Conservation (phyloP, 2,888 invertebrate genomes). For the Drosophila hawaiiensis region DNA sequence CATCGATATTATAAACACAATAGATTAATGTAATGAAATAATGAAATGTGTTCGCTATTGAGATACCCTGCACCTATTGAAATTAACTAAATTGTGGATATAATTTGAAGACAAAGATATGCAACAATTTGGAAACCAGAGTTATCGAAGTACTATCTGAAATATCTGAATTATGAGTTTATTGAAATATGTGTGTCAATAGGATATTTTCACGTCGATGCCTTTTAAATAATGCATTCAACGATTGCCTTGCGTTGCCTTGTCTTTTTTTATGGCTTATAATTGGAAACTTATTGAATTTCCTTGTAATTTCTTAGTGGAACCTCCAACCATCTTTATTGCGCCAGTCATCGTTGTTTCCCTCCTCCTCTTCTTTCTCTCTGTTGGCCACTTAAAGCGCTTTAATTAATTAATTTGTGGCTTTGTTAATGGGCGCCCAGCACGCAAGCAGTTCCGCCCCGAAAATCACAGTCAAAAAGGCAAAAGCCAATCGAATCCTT, state of each 20-base stretch:
- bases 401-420: conserved; percentile 78
- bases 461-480: conserved; percentile 44
- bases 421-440: conserved; percentile 63
- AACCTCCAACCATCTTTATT: background rate
- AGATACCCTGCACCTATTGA: conserved; percentile 12
- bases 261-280: conserved; percentile 19
- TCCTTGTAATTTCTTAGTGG: conserved; percentile 48
- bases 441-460: conserved; percentile 58
- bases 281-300: conserved; percentile 52
- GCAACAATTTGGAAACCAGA: background rate
- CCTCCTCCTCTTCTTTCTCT: background rate
- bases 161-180: background rate
- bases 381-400: conserved; percentile 56
- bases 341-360: conserved; percentile 10
- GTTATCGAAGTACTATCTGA: background rate
- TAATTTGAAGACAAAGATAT: background rate
- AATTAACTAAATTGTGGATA: background rate
- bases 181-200: background rate
- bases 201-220: conserved; percentile 9
- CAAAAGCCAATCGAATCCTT: conserved; percentile 62
- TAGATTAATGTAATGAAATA: conserved; percentile 46
- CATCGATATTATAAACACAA: conserved; percentile 24
- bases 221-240: too few relatives aligned
- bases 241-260: background rate
- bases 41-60: conserved; percentile 23